Conservation (phyloP, 2,888 invertebrate species). For the Protonemura montana region DNA sequence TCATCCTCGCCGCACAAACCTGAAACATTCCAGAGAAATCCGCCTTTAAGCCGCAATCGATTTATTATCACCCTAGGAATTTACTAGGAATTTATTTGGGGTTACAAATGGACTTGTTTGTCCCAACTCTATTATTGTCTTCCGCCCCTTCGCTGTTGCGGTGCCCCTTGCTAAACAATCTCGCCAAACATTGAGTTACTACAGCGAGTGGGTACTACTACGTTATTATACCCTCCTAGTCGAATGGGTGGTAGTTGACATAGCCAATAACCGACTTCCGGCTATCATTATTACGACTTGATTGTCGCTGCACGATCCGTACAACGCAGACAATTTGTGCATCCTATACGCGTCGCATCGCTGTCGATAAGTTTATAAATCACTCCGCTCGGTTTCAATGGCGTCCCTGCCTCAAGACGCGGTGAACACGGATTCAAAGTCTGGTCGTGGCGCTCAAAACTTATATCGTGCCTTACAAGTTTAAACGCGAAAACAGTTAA, state of each 20-base stretch:
- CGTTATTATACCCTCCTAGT: too few relatives aligned
- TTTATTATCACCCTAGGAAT: background rate
- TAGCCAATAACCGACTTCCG: background rate
- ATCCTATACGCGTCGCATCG: background rate
- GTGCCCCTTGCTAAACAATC: background rate
- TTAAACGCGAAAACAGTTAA: background rate
- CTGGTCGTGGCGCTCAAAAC: background rate
- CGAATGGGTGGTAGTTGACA: background rate
- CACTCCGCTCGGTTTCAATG: background rate
- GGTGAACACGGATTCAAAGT: background rate
- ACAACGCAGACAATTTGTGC: background rate
- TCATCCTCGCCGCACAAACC: slow-evolving; percentile 63
- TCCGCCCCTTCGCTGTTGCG: background rate
- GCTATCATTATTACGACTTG: background rate
- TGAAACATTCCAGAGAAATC: slow-evolving; percentile 53
- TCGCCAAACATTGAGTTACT: background rate
- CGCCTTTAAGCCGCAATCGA: background rate
- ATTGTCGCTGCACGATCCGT: background rate
- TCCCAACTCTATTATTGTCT: background rate
- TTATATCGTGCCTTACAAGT: background rate
- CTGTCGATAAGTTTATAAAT: background rate
- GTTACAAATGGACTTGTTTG: background rate
- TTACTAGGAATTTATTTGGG: background rate
- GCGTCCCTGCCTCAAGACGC: background rate
- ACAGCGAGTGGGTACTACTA: background rate